Evolutionary conservation across 2,888 invertebrate species (phyloP).

Genomic region (Brenthis ino): DNA sequence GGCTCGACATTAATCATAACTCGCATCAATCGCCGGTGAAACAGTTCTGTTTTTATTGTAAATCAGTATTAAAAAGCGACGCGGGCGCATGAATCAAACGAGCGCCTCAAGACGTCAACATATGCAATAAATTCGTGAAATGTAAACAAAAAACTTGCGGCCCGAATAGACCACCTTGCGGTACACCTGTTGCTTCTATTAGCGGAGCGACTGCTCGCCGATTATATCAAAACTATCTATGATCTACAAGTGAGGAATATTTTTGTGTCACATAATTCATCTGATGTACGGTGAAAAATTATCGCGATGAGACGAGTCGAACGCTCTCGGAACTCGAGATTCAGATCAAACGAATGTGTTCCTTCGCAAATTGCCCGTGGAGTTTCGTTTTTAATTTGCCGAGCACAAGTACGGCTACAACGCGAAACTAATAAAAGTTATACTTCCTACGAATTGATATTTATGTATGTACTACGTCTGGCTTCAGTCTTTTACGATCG

Average conservation of each 20-base stretch:
- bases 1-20: slow-evolving; percentile 80
- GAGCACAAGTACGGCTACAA: slow-evolving; percentile 59
- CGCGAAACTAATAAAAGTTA: slow-evolving; percentile 69
- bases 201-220: slow-evolving; percentile 57
- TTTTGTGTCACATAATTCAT: slow-evolving; percentile 61
- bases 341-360: slow-evolving; percentile 65
- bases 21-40: slow-evolving; percentile 80
- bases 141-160: slow-evolving; percentile 72
- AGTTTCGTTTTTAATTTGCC: slow-evolving; percentile 69
- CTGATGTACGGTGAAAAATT: slow-evolving; percentile 72
- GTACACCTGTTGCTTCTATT: slow-evolving; percentile 79
- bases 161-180: slow-evolving; percentile 72
- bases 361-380: slow-evolving; percentile 68
- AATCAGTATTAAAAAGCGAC: slow-evolving; percentile 81
- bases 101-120: slow-evolving; percentile 76
- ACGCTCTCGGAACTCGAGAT: slow-evolving; percentile 51
- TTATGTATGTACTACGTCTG: slow-evolving; percentile 72
- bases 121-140: slow-evolving; percentile 76
- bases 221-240: slow-evolving; percentile 56
- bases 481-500: slow-evolving; percentile 77
- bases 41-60: slow-evolving; percentile 80
- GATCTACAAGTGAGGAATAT: slow-evolving; percentile 32
- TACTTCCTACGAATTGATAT: slow-evolving; percentile 75
- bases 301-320: slow-evolving; percentile 58
- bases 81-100: slow-evolving; percentile 77